Base-by-base conservation (phyloP, 2,797 vertebrate genomes). In the Callimico goeldii region DNA sequence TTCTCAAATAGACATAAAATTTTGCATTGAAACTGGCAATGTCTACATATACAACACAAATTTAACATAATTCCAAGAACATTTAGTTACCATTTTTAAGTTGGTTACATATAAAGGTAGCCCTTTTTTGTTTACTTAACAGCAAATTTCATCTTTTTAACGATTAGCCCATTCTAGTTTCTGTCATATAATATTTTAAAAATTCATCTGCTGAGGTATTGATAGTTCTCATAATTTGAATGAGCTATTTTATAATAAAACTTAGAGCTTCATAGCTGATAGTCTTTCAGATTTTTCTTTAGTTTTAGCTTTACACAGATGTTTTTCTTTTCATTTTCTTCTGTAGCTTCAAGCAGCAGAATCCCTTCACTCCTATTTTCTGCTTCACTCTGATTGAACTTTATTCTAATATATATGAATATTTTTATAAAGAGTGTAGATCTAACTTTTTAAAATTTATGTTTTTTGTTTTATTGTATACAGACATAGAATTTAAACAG, bases 301-400 rank as follows among this genome's bases (percentile, higher is more conserved):
- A 33, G n/a, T 28, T 93, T 84, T 92, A 80, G 17, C 3, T 76
- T 84, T 58, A 58, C 36, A 90, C 5, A 94, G 9, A 39, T 72
- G 20, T 79, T 88, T 96, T 90, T 9, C 17, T 57, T 14, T 88
- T 79, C 39, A 9, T 11, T 72, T 91, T 79, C 64, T 76, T 39
- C 14, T 64, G 26, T 86, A 90, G 75, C 30, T 89, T 96, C 48
- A 96, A 94, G 30, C 7, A 57, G 48, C 80, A 64, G 9, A 77
- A 46, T 52, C 22, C 17, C 30, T 19, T 9, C 48, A 20, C 13
- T n/a, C 17, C 46, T 81, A 26, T 75, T 95, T 94, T 72, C 81
- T 85, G 28, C 92, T 94, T 89, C 41, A 95, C 15, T 88, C 46
- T 86, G 41, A 89, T 46, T 43, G 13, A 94, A 96, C 20, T 91